Evolutionary conservation across 2,797 vertebrate genomes (phyloP).

Genomic region (Semaprochilodus insignis): DNA sequence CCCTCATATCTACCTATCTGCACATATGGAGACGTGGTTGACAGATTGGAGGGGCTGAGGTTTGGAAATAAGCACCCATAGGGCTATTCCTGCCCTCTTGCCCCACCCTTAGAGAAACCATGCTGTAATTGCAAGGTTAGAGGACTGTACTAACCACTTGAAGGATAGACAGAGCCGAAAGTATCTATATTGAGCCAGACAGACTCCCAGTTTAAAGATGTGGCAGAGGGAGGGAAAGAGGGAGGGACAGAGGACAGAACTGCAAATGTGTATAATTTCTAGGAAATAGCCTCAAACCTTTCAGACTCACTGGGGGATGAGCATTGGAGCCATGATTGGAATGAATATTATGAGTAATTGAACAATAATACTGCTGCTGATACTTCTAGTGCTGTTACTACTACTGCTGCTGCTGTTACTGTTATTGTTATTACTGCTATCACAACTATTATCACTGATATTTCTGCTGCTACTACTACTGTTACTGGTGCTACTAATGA

Average conservation of each 20-base stretch:
- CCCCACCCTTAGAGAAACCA: constrained; percentile 73
- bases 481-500: not conserved
- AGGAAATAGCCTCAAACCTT: not conserved
- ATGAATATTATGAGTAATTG: too few relatives aligned
- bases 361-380: too few relatives aligned
- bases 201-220: constrained; percentile 57
- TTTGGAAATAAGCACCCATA: constrained; percentile 73
- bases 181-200: constrained; percentile 66
- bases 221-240: constrained; percentile 58
- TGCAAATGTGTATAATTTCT: constrained; percentile 36
- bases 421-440: not conserved
- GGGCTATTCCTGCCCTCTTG: constrained; percentile 69
- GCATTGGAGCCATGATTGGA: not conserved
- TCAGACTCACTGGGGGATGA: not conserved
- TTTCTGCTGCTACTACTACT: not conserved
- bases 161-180: constrained; percentile 60
- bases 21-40: constrained; percentile 61
- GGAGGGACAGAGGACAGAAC: constrained; percentile 54
- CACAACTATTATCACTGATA: not conserved
- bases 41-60: constrained; percentile 68
- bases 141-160: constrained; percentile 72
- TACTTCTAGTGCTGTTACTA: too few relatives aligned
- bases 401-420: too few relatives aligned
- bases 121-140: constrained; percentile 74
- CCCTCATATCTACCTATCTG: constrained; percentile 40